Base-by-base conservation (phyloP, 92 coral and sea anemone species). In the Parazoanthus atlanticus region DNA sequence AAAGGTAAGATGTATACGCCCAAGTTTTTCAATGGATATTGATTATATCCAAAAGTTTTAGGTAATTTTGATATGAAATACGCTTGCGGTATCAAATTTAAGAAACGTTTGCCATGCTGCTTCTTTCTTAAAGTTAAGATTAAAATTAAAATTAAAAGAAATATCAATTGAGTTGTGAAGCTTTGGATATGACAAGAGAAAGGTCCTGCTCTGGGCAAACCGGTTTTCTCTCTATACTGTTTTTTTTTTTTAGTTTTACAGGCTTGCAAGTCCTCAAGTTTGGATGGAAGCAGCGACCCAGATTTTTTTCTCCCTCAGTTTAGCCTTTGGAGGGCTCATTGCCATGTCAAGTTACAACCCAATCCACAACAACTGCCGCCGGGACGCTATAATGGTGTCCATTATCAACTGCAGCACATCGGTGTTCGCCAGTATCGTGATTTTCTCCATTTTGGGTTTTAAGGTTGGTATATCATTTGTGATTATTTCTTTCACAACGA, bases 271-370 rank as follows among this genome's bases (percentile, higher is more conserved):
- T 34, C 94, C 99, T 1, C 95, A 93, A 79, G 99, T 97, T 16
- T 97, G 99, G 99, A 89, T 97, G 83, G 99, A 97, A 41, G 99
- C 99, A 34, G 99, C 99, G 0, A 97, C 99, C 6, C 99, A 97
- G 89, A 97, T 97, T 70, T 97, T 97, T 93, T 97, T 92, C 86
- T 97, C 99, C 1, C 85, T 97, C n/a, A 95, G 99, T 81, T 91
- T 97, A 46, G 98, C 99, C 21, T 97, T 95, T 79, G 99, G 99
- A 88, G 98, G 99, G 13, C 95, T 97, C 64, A 95, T 97, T 64
- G 99, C 99, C 78, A 97, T 97, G 99, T 92, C 99, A 5, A 97
- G 99, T 54, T 97, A 91, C 87, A 97, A 97, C 86, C 98, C 99
- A 30, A 93, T 97, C 38, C 95, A 97, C 73, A 97, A 97, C 88